Percentiles rank a stretch among this genome's conserved stretches.
These are phyloP conservation scores for Luffia ferchaultella DNA, from an alignment of 2,888 invertebrate genomes.

Conservation along the genomic window DNA sequence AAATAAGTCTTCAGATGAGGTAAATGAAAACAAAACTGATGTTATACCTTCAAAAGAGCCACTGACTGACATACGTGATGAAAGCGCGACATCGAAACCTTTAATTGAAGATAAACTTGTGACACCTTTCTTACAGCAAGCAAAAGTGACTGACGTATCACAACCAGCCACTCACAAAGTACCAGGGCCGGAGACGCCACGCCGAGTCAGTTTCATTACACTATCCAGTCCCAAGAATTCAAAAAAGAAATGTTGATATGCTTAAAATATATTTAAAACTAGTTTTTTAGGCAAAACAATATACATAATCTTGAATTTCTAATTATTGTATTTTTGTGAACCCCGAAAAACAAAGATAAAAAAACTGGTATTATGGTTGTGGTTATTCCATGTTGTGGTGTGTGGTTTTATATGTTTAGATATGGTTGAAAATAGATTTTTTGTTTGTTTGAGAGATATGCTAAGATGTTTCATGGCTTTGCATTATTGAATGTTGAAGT, in stretches of 20 bases:
- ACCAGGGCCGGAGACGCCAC: slow-evolving; percentile 63
- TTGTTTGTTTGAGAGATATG: no score
- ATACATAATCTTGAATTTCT: no score
- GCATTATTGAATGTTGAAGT: no score
- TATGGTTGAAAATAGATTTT: no score
- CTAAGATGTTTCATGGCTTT: no score
- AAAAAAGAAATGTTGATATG: slow-evolving; percentile 47
- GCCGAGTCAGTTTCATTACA: slow-evolving; percentile 78
- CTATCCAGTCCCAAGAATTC: slow-evolving; percentile 79
- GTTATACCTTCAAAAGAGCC: neutral
- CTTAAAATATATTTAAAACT: neutral
- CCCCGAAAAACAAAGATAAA: no score
- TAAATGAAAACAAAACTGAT: slow-evolving; percentile 5
- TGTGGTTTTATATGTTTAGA: no score
- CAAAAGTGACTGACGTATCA: slow-evolving; percentile 39
- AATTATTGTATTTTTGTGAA: no score
- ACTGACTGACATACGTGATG: neutral
- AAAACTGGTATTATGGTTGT: no score
- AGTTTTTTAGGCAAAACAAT: neutral
- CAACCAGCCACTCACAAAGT: slow-evolving; percentile 10
- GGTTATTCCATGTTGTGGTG: no score
- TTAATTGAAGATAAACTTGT: neutral
- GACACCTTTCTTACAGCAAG: slow-evolving; percentile 32
- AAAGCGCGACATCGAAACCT: slow-evolving; percentile 6
- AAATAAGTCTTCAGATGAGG: slow-evolving; percentile 5